phyloP scores from a whole-genome alignment of 2,888 invertebrate species.

The Didymodactylos carnosus region DNA sequence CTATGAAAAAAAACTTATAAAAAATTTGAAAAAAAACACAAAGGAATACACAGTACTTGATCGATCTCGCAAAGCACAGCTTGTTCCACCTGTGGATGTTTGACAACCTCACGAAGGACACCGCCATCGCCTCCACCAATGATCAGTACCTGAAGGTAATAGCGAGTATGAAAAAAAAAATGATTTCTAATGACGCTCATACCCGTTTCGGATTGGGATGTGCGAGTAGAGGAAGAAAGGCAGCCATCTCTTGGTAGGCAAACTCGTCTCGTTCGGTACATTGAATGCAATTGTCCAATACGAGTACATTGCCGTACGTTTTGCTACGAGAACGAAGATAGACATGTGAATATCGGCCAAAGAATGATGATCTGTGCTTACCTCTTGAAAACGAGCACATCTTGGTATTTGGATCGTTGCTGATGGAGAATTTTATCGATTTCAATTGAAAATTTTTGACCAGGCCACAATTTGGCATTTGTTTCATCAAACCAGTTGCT shows the following conservation, averaged over 20 bases:
- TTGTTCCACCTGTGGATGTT: slow-evolving; percentile 7
- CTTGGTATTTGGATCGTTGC: slow-evolving; percentile 61
- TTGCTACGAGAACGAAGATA: slow-evolving; percentile 38
- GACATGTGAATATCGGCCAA: background rate
- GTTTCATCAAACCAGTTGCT: slow-evolving; percentile 65
- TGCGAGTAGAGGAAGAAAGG: slow-evolving; percentile 70
- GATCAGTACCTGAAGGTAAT: slow-evolving; percentile 19
- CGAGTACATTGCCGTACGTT: slow-evolving; percentile 61
- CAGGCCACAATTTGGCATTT: slow-evolving; percentile 65
- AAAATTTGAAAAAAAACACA: no score
- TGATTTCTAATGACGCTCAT: background rate
- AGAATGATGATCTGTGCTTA: slow-evolving; percentile 24
- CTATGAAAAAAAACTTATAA: slow-evolving; percentile 21
- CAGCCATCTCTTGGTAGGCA: slow-evolving; percentile 93
- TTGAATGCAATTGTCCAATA: slow-evolving; percentile 86
- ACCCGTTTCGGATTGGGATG: slow-evolving; percentile 71
- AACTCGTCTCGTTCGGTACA: slow-evolving; percentile 88
- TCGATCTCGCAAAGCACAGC: slow-evolving; percentile 75
- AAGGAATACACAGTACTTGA: slow-evolving; percentile 32
- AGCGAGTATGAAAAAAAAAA: background rate
- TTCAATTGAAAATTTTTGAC: slow-evolving; percentile 65
- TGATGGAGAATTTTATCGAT: slow-evolving; percentile 56
- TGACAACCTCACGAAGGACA: slow-evolving; percentile 6
- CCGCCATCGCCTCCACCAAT: slow-evolving; percentile 14
- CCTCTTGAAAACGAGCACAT: slow-evolving; percentile 62